These are phyloP conservation scores for Callitettix versicolor DNA, from an alignment of 1,140 invertebrate genomes.

Conservation along the genomic window DNA sequence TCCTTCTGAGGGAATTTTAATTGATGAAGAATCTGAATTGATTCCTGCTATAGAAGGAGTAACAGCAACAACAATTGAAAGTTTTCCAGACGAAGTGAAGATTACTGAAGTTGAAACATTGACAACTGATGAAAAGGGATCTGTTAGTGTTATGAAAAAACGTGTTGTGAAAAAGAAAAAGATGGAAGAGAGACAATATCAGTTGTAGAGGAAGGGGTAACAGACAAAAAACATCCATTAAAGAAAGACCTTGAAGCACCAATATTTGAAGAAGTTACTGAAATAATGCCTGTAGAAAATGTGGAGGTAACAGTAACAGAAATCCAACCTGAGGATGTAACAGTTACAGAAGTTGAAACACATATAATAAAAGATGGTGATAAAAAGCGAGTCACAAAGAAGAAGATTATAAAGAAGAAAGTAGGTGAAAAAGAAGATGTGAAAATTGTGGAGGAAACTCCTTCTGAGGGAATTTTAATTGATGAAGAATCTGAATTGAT, in stretches of 20 bases:
- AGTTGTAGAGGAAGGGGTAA: slow-evolving; percentile 28
- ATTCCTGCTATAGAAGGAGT: slow-evolving; percentile 27
- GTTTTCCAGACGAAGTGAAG: slow-evolving; percentile 6
- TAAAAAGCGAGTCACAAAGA: slow-evolving; percentile 9
- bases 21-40: slow-evolving; percentile 28
- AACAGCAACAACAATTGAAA: slow-evolving; percentile 12
- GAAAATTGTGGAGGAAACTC: slow-evolving; percentile 26
- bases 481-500: slow-evolving; percentile 20
- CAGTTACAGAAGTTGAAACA: slow-evolving; percentile 24
- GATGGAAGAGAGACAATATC: slow-evolving; percentile 23
- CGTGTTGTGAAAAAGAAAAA: slow-evolving; percentile 26
- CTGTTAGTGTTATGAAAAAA: slow-evolving; percentile 25
- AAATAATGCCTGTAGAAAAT: slow-evolving; percentile 18
- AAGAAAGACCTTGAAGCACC: background rate
- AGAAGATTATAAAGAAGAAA: slow-evolving; percentile 17
- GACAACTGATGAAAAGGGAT: slow-evolving; percentile 18
- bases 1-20: slow-evolving; percentile 26
- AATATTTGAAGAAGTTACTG: slow-evolving; percentile 9
- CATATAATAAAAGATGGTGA: slow-evolving; percentile 24
- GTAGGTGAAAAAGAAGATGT: slow-evolving; percentile 20
- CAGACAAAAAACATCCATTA: slow-evolving; percentile 25
- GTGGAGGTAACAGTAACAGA: slow-evolving; percentile 28
- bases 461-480: slow-evolving; percentile 10
- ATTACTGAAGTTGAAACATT: slow-evolving; percentile 24
- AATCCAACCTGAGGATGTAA: slow-evolving; percentile 3